Conservation (phyloP, 2,113 vertebrate genomes). For the Hippoglossus stenolepis region DNA sequence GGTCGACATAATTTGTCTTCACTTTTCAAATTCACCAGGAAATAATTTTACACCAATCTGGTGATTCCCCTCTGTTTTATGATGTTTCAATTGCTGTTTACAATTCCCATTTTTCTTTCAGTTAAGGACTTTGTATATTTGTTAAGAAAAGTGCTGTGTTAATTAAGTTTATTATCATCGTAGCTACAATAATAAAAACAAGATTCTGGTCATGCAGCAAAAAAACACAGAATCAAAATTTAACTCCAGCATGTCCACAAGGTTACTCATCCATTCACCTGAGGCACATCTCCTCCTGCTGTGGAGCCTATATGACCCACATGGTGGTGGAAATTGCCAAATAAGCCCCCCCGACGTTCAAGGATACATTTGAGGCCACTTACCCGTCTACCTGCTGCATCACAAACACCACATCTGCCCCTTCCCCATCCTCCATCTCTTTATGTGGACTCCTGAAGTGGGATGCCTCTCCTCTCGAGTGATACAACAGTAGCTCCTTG, state of each 20-base stretch:
- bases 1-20: no score
- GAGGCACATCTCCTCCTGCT: not conserved
- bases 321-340: not conserved
- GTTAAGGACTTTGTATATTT: no score
- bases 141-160: not conserved
- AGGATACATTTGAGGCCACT: constrained; percentile 45
- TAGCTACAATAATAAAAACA: not conserved
- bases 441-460: constrained; percentile 70
- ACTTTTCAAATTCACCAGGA: no score
- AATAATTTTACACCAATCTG: no score
- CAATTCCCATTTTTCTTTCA: no score
- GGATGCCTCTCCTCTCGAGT: constrained; percentile 75
- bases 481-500: constrained; percentile 71
- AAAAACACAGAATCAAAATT: not conserved
- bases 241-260: not conserved
- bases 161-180: not conserved
- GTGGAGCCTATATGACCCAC: not conserved
- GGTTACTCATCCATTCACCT: not conserved
- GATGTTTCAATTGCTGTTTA: no score
- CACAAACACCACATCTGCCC: constrained; percentile 51
- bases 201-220: no score
- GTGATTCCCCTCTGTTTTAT: no score
- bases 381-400: constrained; percentile 41
- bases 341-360: not conserved
- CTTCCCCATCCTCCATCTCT: constrained; percentile 29